Percentiles rank a stretch among this genome's conserved stretches.
phyloP scores from a whole-genome alignment of 2,797 vertebrate genomes.

The Danio jaintianensis region DNA sequence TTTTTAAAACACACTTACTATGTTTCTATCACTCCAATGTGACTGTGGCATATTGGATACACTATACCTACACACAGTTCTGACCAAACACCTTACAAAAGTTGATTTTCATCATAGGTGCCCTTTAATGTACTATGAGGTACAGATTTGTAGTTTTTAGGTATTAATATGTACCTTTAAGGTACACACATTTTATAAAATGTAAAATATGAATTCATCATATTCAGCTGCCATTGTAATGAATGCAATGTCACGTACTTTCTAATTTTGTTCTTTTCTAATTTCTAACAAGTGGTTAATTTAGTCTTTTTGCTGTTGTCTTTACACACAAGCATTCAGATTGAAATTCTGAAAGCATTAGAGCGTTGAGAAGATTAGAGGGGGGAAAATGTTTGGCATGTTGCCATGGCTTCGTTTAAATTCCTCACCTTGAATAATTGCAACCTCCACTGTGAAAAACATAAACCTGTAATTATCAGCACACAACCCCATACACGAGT shows the following conservation, averaged over 20 bases:
- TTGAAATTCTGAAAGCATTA: constrained; percentile 12
- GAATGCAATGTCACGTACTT: neutral
- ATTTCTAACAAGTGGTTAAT: neutral
- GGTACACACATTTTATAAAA: no score
- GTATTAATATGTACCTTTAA: no score
- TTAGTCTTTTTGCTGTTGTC: neutral
- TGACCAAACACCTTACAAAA: no score
- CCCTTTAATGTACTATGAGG: no score
- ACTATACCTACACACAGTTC: no score
- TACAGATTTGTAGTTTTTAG: no score
- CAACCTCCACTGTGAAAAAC: constrained; percentile 13
- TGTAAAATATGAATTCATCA: neutral
- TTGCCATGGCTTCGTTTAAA: constrained; percentile 34
- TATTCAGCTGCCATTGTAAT: neutral
- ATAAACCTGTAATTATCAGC: constrained; percentile 39
- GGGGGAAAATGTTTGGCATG: neutral
- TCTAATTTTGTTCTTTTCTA: neutral
- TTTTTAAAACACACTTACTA: no score
- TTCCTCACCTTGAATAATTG: constrained; percentile 25
- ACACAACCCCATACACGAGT: neutral
- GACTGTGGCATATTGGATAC: no score
- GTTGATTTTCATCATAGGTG: no score
- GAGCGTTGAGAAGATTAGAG: constrained; percentile 8
- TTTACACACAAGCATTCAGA: neutral
- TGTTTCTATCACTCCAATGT: no score